Evolutionary conservation across 2,888 invertebrate species (phyloP).

Genomic region (Dynastes grantii): DNA sequence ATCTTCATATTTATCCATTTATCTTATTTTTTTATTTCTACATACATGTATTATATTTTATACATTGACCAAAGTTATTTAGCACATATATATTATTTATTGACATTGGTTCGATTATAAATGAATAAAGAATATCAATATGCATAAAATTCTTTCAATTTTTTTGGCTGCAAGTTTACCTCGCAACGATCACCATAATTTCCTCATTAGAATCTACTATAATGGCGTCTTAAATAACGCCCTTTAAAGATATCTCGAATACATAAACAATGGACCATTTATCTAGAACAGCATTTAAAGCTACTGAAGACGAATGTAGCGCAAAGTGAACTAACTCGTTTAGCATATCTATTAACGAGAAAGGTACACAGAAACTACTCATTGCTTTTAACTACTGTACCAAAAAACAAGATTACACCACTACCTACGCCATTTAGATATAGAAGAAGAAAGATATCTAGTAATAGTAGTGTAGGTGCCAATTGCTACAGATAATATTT

Average conservation of each 20-base stretch:
- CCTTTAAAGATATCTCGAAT: background rate
- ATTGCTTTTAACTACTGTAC: slow-evolving; percentile 30
- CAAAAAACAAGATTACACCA: slow-evolving; percentile 31
- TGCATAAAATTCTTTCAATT: too few species aligned
- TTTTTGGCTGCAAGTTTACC: too few species aligned
- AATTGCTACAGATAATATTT: slow-evolving; percentile 35
- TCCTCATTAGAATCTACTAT: too few species aligned
- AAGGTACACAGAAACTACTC: slow-evolving; percentile 21
- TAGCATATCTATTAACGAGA: slow-evolving; percentile 26
- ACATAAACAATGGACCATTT: background rate
- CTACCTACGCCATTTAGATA: background rate
- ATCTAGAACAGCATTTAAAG: background rate
- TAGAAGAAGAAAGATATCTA: background rate
- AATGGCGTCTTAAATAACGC: background rate
- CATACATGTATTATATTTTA: too few species aligned
- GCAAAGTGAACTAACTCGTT: slow-evolving; percentile 28
- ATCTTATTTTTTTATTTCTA: too few species aligned
- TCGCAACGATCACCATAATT: too few species aligned
- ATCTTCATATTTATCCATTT: too few species aligned
- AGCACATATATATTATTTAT: too few species aligned
- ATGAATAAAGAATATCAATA: too few species aligned
- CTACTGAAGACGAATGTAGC: slow-evolving; percentile 8
- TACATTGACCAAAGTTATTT: too few species aligned
- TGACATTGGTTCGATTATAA: too few species aligned
- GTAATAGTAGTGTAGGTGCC: background rate